Conservation (phyloP, 2,888 invertebrate genomes). For the Cephus spinipes region DNA sequence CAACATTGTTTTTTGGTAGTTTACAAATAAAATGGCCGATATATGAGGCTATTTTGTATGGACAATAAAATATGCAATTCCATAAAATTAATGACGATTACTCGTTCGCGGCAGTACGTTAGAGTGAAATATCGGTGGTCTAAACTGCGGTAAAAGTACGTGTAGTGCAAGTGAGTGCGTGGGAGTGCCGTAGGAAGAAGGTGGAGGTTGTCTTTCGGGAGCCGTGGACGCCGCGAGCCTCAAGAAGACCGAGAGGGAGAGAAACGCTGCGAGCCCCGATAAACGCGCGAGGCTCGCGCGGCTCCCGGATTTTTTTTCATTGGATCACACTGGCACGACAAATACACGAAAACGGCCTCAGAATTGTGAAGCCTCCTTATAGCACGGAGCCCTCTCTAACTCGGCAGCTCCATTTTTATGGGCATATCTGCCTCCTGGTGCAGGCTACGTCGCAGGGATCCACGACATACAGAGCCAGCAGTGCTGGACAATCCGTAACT, state of each 20-base stretch:
- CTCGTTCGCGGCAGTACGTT: conserved; percentile 43
- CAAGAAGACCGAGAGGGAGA: conserved; percentile 32
- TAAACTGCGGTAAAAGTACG: conserved; percentile 34
- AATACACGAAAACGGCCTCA: conserved; percentile 39
- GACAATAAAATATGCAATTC: conserved; percentile 56
- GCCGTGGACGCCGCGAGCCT: conserved; percentile 54
- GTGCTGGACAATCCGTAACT: background rate
- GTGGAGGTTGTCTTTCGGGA: conserved; percentile 54
- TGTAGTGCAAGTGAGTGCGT: conserved; percentile 40
- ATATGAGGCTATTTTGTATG: conserved; percentile 64
- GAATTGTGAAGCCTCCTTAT: conserved; percentile 24
- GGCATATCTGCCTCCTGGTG: conserved; percentile 31
- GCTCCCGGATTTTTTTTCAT: conserved; percentile 42
- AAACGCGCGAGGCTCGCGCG: conserved; percentile 33
- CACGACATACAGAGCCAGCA: background rate
- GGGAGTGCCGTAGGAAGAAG: conserved; percentile 51
- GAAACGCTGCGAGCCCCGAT: conserved; percentile 45
- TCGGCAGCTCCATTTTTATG: conserved; percentile 29
- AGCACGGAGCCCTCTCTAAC: conserved; percentile 28
- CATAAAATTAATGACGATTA: conserved; percentile 56
- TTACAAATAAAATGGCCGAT: conserved; percentile 67
- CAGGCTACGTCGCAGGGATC: background rate
- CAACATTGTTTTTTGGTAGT: conserved; percentile 63
- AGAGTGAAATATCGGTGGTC: conserved; percentile 35
- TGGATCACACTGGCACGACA: conserved; percentile 50